Base-by-base conservation (phyloP, 2,797 vertebrate genomes). In the Anguilla marmorata region DNA sequence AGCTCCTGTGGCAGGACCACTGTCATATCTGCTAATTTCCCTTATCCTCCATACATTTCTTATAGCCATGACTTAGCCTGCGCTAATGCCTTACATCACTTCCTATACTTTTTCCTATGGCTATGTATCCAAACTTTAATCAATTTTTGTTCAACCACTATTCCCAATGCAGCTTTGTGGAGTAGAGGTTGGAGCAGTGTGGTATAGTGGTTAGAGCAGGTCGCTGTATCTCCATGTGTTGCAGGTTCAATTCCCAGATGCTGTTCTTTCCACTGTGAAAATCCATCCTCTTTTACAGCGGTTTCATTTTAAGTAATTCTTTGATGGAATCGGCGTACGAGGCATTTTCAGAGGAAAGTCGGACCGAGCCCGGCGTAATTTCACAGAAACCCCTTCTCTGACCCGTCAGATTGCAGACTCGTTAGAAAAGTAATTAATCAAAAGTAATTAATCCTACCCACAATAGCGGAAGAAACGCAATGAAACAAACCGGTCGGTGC, bases 401-500 rank as follows among this genome's bases (percentile, higher is more conserved):
- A 50, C 50, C 48, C 74, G 16, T 79, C 37, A 41, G 74, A 79
- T 54, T 84, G n/a, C 37, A 84, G 54, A 84, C 50, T 52, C 27
- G 14, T 84, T 52, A 84, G 74, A 45, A 79, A 84, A 50, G 45
- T 50, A 48, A 84, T 84, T n/a, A 84, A 52, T 84, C 80, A 50
- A 79, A 79, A 79, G 74, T 79, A 45, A 79, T 79, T 79, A 84
- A 84, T 84, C 21, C 45, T 84, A 3, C 11, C 52, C 56, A 84
- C 45, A 84, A 54, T 63, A 12, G 45, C 27, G 63, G 48, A 83
- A 74, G 80, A 11, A 69, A 45, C 48, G 14, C 27, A 66, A 83
- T 87, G 48, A 87, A 72, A 52, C 80, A 74, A 84, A 84, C n/a
- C 37, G 87, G 33, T 88, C 50, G 24, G 50, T 37, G 33, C 30